Base-by-base conservation (phyloP, 2,888 invertebrate genomes). In the Leptodirus hochenwartii region DNA sequence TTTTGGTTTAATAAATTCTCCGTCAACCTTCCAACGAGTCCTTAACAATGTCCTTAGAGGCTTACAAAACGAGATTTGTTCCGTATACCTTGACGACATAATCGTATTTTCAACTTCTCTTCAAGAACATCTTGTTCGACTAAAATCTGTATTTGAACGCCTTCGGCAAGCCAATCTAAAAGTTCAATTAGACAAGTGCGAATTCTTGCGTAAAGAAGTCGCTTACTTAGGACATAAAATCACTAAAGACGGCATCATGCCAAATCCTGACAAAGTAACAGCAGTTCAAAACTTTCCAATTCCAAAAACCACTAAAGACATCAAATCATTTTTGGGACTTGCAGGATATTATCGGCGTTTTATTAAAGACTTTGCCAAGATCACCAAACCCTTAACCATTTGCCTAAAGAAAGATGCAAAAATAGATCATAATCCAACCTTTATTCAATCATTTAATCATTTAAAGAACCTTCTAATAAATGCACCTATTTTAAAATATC, bases 1-100 rank as follows among this genome's bases (percentile, higher is more conserved):
- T 1, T 43, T 46, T 30, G 45, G 43, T 2, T 24, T 47, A 23
- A 44, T 42, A 30, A 43, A 42, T 20, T 41, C 44, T 3, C 44
- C 43, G 1, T 25, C 32, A 10, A 45, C 42, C 2, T 42, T 44
- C 24, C 43, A 41, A 26, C 22, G 41, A 10, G 32, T 41, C 1
- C 45, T 42, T 43, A 37, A 41, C 22, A 29, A 29, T 27, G 32
- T 43, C 8, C 24, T 44, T 5, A 8, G 29, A 11, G 41, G 33
- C 2, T 16, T 41, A 3, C 32, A 33, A 29, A 33, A 24, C 5
- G 29, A 35, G 22, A 34, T 36, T 13, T 35, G 41, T 9, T 34
- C 38, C 4, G 37, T 42, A 3, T 44, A 42, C 23, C 17, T 43
- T 13, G 44, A 44, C 27, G 41, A 41, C 10, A 41, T 42, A 4